Evolutionary conservation across 2,888 invertebrate genomes (phyloP).

Genomic region (Lepidocyrtinus sp.): DNA sequence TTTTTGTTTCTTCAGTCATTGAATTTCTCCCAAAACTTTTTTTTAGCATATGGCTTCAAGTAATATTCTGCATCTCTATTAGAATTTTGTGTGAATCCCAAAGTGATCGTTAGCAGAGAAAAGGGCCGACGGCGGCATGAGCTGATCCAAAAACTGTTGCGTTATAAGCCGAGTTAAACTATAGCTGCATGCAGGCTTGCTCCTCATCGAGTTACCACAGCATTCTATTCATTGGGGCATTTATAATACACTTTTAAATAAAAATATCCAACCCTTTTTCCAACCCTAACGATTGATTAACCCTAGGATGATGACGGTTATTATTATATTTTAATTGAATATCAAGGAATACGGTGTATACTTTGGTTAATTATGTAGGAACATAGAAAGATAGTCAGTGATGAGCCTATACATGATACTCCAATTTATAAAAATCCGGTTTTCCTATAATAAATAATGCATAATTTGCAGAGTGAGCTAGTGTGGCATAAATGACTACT

Average conservation of each 20-base stretch:
- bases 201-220: too few species aligned
- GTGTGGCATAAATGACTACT: constrained; percentile 8
- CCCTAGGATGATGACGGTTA: constrained; percentile 46
- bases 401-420: not conserved
- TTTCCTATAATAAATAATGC: constrained; percentile 25
- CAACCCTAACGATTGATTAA: constrained; percentile 45
- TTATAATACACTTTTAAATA: not conserved
- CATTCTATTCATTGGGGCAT: not conserved
- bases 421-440: constrained; percentile 42
- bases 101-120: constrained; percentile 46
- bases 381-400: not conserved
- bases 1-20: constrained; percentile 9
- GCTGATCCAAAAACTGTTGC: constrained; percentile 22
- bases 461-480: not conserved
- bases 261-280: constrained; percentile 28
- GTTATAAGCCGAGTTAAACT: not conserved
- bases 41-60: constrained; percentile 9
- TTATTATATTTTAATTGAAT: constrained; percentile 56
- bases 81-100: constrained; percentile 45
- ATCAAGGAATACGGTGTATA: constrained; percentile 42
- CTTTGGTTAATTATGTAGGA: constrained; percentile 45
- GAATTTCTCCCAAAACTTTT: not conserved
- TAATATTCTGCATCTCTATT: not conserved
- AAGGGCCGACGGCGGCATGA: constrained; percentile 35
- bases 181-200: not conserved